Evolutionary conservation across 2,888 invertebrate genomes (phyloP).

Genomic region (Trachelus iudaicus): DNA sequence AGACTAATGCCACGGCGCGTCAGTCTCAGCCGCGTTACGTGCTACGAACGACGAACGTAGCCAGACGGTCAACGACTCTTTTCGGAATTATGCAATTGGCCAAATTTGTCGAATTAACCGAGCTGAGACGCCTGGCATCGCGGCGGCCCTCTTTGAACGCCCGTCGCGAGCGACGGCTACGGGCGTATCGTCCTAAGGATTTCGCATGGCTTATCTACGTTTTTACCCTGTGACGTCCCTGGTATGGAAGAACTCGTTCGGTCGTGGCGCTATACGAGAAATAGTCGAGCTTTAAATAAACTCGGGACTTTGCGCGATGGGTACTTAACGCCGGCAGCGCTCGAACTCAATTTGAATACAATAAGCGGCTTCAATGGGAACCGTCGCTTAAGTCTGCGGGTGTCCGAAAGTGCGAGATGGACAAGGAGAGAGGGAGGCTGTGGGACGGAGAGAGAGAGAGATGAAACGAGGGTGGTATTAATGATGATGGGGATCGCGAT

Average conservation of each 20-base stretch:
- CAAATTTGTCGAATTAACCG: slow-evolving; percentile 61
- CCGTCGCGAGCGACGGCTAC: neutral
- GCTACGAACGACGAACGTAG: slow-evolving; percentile 15
- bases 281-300: slow-evolving; percentile 7
- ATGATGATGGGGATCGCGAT: neutral
- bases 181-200: neutral
- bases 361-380: slow-evolving; percentile 56
- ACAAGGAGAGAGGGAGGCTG: slow-evolving; percentile 45
- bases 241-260: neutral
- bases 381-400: slow-evolving; percentile 37
- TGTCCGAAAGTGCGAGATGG: slow-evolving; percentile 56
- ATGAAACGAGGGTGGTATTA: neutral
- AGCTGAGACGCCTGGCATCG: slow-evolving; percentile 28
- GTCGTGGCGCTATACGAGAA: neutral
- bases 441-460: neutral
- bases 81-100: slow-evolving; percentile 63
- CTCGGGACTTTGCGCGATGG: slow-evolving; percentile 4
- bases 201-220: too few species aligned
- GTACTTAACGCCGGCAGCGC: neutral
- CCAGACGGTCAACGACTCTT: slow-evolving; percentile 57
- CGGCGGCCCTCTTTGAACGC: neutral
- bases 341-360: slow-evolving; percentile 59
- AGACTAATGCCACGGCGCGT: neutral
- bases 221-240: too few species aligned
- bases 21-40: neutral